Evolutionary conservation across 2,888 invertebrate species (phyloP).

Genomic region (Cerceris rybyensis): DNA sequence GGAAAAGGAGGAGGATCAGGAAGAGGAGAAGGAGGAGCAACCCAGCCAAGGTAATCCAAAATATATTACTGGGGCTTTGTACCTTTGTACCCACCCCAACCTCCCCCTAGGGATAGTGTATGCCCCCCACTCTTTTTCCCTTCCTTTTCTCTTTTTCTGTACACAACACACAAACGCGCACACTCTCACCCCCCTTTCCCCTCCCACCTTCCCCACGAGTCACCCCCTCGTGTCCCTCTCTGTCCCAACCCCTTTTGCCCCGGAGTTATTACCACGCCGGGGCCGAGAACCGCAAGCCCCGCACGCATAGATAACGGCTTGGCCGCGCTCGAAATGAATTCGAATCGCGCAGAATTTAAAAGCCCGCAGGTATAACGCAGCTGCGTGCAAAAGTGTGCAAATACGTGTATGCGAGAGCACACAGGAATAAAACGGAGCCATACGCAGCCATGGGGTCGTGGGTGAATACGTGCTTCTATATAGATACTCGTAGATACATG

Average conservation of each 20-base stretch:
- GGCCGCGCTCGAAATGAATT: constrained; percentile 68
- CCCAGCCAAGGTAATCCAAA: constrained; percentile 70
- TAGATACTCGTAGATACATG: constrained; percentile 16
- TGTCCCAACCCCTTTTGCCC: constrained; percentile 31
- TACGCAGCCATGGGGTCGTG: too few relatives aligned
- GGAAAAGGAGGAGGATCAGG: too few relatives aligned
- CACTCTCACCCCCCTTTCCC: constrained; percentile 9
- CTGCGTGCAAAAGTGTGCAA: constrained; percentile 10
- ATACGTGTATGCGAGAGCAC: not conserved
- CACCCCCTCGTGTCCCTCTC: constrained; percentile 8
- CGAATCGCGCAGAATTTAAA: constrained; percentile 69
- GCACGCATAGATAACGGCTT: constrained; percentile 68
- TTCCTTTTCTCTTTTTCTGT: constrained; percentile 30
- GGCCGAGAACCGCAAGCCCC: constrained; percentile 69
- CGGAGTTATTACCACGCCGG: constrained; percentile 72
- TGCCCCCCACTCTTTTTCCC: not conserved
- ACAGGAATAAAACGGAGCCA: too few relatives aligned
- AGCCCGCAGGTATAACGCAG: constrained; percentile 48
- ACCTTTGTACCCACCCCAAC: constrained; percentile 71
- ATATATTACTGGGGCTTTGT: constrained; percentile 79
- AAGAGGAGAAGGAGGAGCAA: constrained; percentile 40
- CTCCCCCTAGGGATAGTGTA: constrained; percentile 33
- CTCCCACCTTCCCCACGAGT: constrained; percentile 13
- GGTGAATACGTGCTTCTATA: too few relatives aligned
- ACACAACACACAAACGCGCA: not conserved